Evolutionary conservation across 2,113 vertebrate genomes (phyloP).

Genomic region (Corythornis vintsioides): DNA sequence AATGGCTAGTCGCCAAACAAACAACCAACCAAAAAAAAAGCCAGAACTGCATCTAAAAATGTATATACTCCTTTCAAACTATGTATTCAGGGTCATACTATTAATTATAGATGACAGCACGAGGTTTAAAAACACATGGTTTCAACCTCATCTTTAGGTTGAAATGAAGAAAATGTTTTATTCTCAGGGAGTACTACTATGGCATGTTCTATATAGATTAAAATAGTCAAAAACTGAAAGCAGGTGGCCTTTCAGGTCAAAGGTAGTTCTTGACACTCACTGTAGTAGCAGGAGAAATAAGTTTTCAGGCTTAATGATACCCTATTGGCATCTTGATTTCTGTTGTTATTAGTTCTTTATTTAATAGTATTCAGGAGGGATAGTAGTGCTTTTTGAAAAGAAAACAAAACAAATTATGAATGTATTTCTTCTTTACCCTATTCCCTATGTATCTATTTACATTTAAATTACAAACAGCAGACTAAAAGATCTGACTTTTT

Average conservation of each 20-base stretch:
- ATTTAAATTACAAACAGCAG: neutral
- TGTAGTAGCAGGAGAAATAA: neutral
- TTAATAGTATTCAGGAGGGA: neutral
- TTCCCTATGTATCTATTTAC: neutral
- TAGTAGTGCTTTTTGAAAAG: neutral
- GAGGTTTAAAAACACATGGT: conserved; percentile 55
- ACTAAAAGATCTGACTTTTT: neutral
- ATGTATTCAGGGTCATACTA: conserved; percentile 37
- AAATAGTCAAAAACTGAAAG: neutral
- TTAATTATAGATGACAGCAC: conserved; percentile 54
- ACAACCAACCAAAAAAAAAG: neutral
- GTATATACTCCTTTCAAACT: conserved; percentile 47
- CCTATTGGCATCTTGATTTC: neutral
- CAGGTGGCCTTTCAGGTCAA: neutral
- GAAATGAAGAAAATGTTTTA: conserved; percentile 30
- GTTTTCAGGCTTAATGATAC: neutral
- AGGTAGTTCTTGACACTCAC: neutral
- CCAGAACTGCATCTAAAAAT: conserved; percentile 8
- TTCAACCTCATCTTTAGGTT: conserved; percentile 55
- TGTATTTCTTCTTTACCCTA: fast-evolving
- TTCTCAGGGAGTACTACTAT: neutral
- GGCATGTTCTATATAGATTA: neutral
- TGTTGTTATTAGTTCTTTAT: neutral
- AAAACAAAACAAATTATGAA: neutral
- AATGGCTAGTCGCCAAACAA: conserved; percentile 18